Conservation (phyloP, 2,797 vertebrate species). For the Ciconia nigra region DNA sequence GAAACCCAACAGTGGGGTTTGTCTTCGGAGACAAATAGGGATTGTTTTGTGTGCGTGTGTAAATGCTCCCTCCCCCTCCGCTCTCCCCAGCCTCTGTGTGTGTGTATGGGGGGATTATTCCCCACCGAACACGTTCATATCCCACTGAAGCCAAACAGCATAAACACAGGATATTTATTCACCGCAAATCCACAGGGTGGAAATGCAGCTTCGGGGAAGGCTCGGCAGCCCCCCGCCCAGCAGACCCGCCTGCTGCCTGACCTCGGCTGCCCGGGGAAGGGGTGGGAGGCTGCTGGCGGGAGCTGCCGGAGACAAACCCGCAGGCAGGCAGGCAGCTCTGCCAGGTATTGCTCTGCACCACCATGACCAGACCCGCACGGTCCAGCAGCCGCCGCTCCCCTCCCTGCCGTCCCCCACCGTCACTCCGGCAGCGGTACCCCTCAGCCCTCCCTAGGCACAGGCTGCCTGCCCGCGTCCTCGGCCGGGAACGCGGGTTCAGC, state of each 20-base stretch:
- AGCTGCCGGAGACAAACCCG: not conserved
- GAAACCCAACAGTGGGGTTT: slow-evolving; percentile 64
- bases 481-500: not conserved
- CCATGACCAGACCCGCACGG: not conserved
- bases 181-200: not conserved
- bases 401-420: fast-evolving
- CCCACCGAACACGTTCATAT: not conserved
- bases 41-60: slow-evolving; percentile 24
- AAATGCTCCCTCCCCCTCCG: not conserved
- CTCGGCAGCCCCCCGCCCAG: not conserved
- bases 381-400: fast-evolving
- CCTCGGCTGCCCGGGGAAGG: not conserved
- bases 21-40: slow-evolving; percentile 57
- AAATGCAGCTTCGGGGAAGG: not conserved
- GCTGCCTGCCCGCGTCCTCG: not conserved
- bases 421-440: fast-evolving
- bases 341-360: not conserved
- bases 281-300: not conserved
- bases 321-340: not conserved
- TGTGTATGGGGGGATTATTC: not conserved
- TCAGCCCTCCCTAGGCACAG: not conserved
- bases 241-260: not conserved
- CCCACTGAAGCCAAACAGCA: not conserved
- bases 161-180: not conserved
- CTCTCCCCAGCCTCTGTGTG: not conserved